phyloP scores from a whole-genome alignment of 2,888 invertebrate species.

The Sphaeridia pumilis region DNA sequence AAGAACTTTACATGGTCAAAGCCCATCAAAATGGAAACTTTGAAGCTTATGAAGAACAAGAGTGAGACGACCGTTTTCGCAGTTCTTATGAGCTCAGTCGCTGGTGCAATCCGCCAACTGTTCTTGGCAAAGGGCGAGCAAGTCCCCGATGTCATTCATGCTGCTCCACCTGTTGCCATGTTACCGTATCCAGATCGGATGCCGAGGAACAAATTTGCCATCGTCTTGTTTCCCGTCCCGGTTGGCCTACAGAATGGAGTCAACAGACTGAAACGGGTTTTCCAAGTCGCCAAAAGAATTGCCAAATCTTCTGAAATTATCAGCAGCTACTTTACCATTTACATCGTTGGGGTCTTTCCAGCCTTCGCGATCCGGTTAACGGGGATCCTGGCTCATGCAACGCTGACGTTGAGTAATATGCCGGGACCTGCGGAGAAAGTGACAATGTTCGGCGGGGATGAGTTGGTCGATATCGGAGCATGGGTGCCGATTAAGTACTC shows the following conservation, averaged over 20 bases:
- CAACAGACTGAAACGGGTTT: slow-evolving; percentile 18
- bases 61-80: slow-evolving; percentile 25
- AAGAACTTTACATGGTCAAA: slow-evolving; percentile 30
- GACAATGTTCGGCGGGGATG: slow-evolving; percentile 12
- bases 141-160: slow-evolving; percentile 20
- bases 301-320: slow-evolving; percentile 18
- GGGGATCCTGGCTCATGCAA: slow-evolving; percentile 20
- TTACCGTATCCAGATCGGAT: slow-evolving; percentile 29
- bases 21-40: slow-evolving; percentile 22
- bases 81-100: slow-evolving; percentile 24
- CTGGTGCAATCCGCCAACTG: slow-evolving; percentile 24
- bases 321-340: slow-evolving; percentile 13
- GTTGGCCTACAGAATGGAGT: slow-evolving; percentile 15
- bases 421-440: slow-evolving; percentile 17
- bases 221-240: slow-evolving; percentile 22
- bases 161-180: slow-evolving; percentile 28
- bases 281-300: slow-evolving; percentile 9
- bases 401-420: slow-evolving; percentile 17
- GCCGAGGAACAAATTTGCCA: slow-evolving; percentile 31
- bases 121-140: slow-evolving; percentile 13
- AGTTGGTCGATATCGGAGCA: slow-evolving; percentile 18
- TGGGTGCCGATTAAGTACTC: slow-evolving; percentile 21
- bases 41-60: slow-evolving; percentile 27
- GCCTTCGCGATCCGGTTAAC: slow-evolving; percentile 3
- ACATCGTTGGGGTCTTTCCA: slow-evolving; percentile 17